These are phyloP conservation scores for Thaumatotibia leucotreta DNA, from an alignment of 1,140 invertebrate genomes.

Conservation along the genomic window DNA sequence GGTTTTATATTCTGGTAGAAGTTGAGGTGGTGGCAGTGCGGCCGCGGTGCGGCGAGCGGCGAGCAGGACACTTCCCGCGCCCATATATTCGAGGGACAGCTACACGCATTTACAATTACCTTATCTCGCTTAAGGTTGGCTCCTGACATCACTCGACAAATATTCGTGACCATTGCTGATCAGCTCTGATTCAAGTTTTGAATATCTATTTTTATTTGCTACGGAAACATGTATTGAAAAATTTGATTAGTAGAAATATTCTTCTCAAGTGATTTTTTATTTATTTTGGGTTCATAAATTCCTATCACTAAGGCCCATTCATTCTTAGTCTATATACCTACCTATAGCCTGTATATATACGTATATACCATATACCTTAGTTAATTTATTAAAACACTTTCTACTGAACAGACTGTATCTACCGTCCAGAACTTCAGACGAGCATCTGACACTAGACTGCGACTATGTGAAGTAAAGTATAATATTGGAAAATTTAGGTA, in stretches of 20 bases:
- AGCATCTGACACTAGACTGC: too few species aligned
- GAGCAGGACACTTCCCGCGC: conserved; percentile 21
- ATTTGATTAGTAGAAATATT: background rate
- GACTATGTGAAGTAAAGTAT: too few species aligned
- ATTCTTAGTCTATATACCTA: too few species aligned
- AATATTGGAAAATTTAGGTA: too few species aligned
- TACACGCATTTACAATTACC: conserved; percentile 70
- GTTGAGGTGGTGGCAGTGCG: background rate
- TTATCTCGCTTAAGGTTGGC: conserved; percentile 52
- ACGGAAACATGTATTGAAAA: background rate
- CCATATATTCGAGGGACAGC: conserved; percentile 61
- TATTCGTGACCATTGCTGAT: conserved; percentile 52
- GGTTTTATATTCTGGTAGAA: background rate
- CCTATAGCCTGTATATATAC: too few species aligned
- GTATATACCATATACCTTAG: too few species aligned
- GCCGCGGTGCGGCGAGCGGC: background rate
- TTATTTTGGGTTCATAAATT: too few species aligned
- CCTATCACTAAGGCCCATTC: too few species aligned
- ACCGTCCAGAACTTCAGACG: too few species aligned
- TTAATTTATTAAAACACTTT: too few species aligned
- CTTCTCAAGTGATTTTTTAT: too few species aligned
- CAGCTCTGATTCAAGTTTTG: conserved; percentile 10
- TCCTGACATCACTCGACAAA: conserved; percentile 66
- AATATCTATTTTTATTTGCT: background rate
- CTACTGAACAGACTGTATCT: too few species aligned